Percentiles rank a stretch among this genome's conserved stretches.
Evolutionary conservation across 30 jellyfish, hydroid and myxozoan genomes (phyloP).

Genomic region (Mastigias papua): DNA sequence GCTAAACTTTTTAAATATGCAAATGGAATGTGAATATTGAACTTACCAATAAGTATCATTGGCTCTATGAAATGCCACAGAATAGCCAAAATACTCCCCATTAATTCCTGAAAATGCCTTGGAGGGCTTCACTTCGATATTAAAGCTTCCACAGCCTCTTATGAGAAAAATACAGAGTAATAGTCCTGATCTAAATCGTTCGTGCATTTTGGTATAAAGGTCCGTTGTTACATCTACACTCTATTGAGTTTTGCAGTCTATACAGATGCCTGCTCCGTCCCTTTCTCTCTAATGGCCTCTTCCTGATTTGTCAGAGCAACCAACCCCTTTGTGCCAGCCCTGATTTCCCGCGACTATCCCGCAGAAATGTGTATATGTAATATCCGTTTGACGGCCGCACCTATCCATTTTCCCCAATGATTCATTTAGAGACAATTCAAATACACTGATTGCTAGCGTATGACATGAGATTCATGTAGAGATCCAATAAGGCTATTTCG

Average conservation of each 20-base stretch:
- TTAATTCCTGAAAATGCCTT: slow-evolving; percentile 19
- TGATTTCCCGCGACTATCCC: slow-evolving; percentile 18
- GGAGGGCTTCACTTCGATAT: slow-evolving; percentile 24
- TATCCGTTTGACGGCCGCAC: slow-evolving; percentile 23
- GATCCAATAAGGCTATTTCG: too few relatives aligned
- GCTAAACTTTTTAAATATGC: too few relatives aligned
- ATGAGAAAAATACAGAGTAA: slow-evolving; percentile 1
- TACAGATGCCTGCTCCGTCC: background rate
- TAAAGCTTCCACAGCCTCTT: slow-evolving; percentile 11
- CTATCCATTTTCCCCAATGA: too few relatives aligned
- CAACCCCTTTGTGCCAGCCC: background rate
- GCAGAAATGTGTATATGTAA: background rate
- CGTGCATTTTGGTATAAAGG: background rate
- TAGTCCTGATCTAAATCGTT: background rate
- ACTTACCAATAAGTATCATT: slow-evolving; percentile 45
- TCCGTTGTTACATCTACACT: background rate
- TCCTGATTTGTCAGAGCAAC: slow-evolving; percentile 5
- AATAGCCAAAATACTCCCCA: slow-evolving; percentile 50
- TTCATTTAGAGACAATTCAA: too few relatives aligned
- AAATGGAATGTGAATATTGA: background rate
- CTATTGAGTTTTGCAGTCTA: background rate
- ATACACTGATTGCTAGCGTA: too few relatives aligned
- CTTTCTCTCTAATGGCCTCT: background rate
- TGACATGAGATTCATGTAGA: too few relatives aligned
- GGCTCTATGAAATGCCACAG: slow-evolving; percentile 49